Percentiles rank a stretch among this genome's conserved stretches.
Evolutionary conservation across 2,888 invertebrate genomes (phyloP).

Genomic region (Creontiades dilutus): DNA sequence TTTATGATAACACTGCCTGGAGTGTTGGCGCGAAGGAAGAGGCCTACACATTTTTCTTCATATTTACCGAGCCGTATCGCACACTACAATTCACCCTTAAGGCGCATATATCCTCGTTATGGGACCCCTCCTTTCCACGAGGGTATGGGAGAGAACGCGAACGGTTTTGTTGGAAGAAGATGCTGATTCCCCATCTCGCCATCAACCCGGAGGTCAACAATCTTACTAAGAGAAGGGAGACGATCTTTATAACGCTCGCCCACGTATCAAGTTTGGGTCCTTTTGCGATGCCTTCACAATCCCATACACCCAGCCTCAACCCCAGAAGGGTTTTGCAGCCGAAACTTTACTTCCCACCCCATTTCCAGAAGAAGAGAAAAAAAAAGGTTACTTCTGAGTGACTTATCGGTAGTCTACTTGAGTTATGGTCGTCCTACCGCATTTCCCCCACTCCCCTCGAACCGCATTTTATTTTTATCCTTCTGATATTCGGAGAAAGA

Average conservation of each 20-base stretch:
- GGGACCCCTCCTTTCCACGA: not conserved
- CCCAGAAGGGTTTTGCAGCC: not conserved
- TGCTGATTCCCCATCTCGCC: not conserved
- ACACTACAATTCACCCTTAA: not conserved
- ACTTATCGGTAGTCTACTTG: conserved; percentile 20
- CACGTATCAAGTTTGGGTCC: not conserved
- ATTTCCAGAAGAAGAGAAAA: not conserved
- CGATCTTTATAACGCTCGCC: not conserved
- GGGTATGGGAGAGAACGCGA: not conserved
- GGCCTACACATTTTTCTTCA: not conserved
- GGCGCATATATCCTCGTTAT: not conserved
- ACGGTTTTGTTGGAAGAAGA: not conserved
- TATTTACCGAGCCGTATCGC: not conserved
- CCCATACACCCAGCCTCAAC: not conserved
- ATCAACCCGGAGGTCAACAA: not conserved
- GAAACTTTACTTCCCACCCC: not conserved
- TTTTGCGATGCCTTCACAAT: not conserved
- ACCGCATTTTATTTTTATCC: conserved; percentile 31
- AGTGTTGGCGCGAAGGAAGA: not conserved
- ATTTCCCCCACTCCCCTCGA: not conserved
- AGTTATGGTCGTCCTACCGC: conserved; percentile 18
- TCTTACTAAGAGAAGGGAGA: not conserved
- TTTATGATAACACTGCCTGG: no score
- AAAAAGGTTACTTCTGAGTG: conserved; percentile 19
- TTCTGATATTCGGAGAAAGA: conserved; percentile 24